Base-by-base conservation (phyloP, 2,797 vertebrate genomes). In the Chloroceryle amazona region DNA sequence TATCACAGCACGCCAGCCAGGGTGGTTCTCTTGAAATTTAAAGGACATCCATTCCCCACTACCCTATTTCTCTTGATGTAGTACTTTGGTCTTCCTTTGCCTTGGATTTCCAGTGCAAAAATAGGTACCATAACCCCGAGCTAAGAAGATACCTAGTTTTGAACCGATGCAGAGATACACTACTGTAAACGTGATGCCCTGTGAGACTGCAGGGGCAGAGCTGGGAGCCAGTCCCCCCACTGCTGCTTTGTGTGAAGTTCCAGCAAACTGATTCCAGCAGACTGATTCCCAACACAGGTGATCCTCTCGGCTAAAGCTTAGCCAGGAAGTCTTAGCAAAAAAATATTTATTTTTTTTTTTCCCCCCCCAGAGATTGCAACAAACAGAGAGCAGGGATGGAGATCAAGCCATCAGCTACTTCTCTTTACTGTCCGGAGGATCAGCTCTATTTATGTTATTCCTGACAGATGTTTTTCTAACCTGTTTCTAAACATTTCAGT, bases 401-500 rank as follows among this genome's bases (percentile, higher is more conserved):
- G 25, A 60, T 82, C n/a, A 46, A 42, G 47, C n/a, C 17, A 81
- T 71, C 49, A 49, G 33, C 18, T 44, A 57, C 37, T 75, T 91
- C 37, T 19, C 25, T 84, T 81, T 54, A 55, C 22, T 68, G 37
- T 72, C 87, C 57, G 44, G 67, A 47, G 7, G 16, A 23, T 61
- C 84, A 81, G 28, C 67, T 93, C 35, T 49, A 74, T 71, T 67
- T 78, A 28, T 4, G 0, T 67, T 90, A 67, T 21, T 86, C 25
- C 72, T 41, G 72, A 81, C 68, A 83, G 39, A 62, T 83, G 22
- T 86, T 91, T 92, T 28, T 41, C 29, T 74, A 86, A 78, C 8
- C n/a, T 71, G 17, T 66, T 90, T 33, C 41, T 81, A 71, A 47
- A 86, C 65, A 83, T 86, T 86, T 4, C 92, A 95, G 72, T 37